Evolutionary conservation across 92 coral and sea anemone genomes (phyloP), one percentile per base, ranked within the genome.

Genomic region (Porites divaricata): DNA sequence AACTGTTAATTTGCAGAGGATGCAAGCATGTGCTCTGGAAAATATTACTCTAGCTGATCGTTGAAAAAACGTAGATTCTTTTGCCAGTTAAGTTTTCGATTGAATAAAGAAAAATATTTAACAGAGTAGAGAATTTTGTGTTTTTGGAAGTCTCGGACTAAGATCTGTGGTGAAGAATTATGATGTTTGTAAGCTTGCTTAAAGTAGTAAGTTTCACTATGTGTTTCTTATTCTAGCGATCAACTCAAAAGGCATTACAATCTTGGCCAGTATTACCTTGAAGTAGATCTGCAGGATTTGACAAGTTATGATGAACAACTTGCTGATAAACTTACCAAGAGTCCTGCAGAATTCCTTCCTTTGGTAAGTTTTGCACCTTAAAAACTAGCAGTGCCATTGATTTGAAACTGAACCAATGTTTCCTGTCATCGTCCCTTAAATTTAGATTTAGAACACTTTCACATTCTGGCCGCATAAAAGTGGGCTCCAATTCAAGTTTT

Each of bases 271-370:
- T 96, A 92, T 78, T 88, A 48, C 71, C 77, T 96, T 62, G 98
- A 96, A 85, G 93, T 96, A 23, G 98, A 96, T 70, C 83, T 96
- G 23, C 97, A 96, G 79, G 99, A 96, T 78, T 83, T 96, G 79
- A 83, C 95, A 28, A 95, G 95, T 69, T 96, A 70, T 83, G 99
- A 96, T 76, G 99, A 96, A 62, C 84, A 83, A 69, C 88, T 96
- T 83, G 91, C 91, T 20, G 99, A 96, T 77, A 95, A 92, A 75
- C 93, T 96, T 20, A 81, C 84, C 63, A 96, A 96, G 80, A 93
- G 89, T 76, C 99, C 99, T 0, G 88, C 95, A 76, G 99, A 95
- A 70, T 95, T 88, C 54, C 90, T 96, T 24, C 99, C 99, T 62
- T 61, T 96, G 94, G 99, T 96, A 83, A 56, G 92, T 63, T n/a